Percentiles rank a stretch among this genome's conserved stretches.
phyloP scores from a whole-genome alignment of 2,113 vertebrate species.

The Nasalis larvatus region DNA sequence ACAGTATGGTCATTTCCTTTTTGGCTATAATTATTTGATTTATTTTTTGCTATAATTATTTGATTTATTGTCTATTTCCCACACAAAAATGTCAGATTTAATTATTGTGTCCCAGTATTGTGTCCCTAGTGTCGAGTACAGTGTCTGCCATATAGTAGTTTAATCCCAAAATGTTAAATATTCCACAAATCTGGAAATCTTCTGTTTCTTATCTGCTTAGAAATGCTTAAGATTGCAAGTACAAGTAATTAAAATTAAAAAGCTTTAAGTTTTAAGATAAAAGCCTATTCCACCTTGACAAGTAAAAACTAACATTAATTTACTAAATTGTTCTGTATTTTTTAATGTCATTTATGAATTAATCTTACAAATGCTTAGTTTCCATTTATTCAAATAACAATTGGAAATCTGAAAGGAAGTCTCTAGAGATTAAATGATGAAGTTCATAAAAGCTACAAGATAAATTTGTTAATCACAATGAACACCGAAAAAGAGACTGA shows the following conservation, averaged over 20 bases:
- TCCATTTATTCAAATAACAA: neutral
- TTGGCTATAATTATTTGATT: neutral
- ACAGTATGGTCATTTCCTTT: neutral
- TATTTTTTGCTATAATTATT: neutral
- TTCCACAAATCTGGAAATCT: neutral
- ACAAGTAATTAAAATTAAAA: conserved; percentile 44
- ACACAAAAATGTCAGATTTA: neutral
- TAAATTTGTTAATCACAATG: neutral
- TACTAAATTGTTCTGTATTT: neutral
- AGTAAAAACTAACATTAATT: neutral
- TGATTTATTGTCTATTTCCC: neutral
- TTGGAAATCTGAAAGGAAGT: neutral
- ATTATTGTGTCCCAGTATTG: neutral
- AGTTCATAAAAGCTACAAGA: conserved; percentile 9
- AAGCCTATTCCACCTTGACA: neutral
- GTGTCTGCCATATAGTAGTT: neutral
- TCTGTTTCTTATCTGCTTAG: neutral
- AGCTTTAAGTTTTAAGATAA: conserved; percentile 28
- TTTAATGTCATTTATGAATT: neutral
- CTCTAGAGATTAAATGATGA: neutral
- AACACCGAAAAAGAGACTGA: neutral
- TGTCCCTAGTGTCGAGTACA: neutral
- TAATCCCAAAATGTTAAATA: neutral
- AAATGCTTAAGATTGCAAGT: conserved; percentile 22
- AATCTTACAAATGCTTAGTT: neutral